Base-by-base conservation (phyloP, 64 coral and sea anemone genomes). In the Stylophora pistillata region DNA sequence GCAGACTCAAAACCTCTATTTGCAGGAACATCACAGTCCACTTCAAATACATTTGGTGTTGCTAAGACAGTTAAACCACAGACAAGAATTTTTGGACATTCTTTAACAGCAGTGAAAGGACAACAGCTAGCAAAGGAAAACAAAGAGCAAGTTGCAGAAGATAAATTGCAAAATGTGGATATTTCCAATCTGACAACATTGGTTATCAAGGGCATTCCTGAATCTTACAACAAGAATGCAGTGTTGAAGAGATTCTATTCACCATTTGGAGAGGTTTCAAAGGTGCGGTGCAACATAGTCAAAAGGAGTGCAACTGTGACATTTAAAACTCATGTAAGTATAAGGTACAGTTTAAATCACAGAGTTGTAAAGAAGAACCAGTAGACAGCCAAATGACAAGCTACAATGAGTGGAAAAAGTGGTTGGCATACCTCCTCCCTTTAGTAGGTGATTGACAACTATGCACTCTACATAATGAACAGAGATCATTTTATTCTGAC, bases 161-260 rank as follows among this genome's bases (percentile, higher is more conserved):
- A 91, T 71, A 91, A 56, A 14, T 37, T 62, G 0, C 53, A 31
- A 23, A 23, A 13, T 53, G 55, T 71, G 20, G 64, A 75, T 1
- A 78, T 76, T 20, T 85, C 90, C 10, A 54, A 15, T 23, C 47
- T 91, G 20, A 91, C 73, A 34, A 17, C 81, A 29, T 63, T 96
- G 23, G 76, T 96, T 25, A 93, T 96, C 41, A 87, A 56, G 21
- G 91, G 90, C 53, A 87, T 96, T 41, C 95, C 95, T 31, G 87
- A 93, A 21, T 52, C 74, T 7, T 96, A 54, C 53, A 93, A 96
- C 77, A 96, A 93, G 61, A 93, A 90, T 74, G 53, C 87, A 0
- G 93, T 81, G 95, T 29, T 96, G 21, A 93, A 68, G 71, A 89
- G 88, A 58, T 96, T 93, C 53, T 96, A 96, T 77, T 96, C 95